A percentile compares a stretch with the other conserved stretches of the same genome.
Conservation (phyloP, 2,113 vertebrate genomes). For the Psophia crepitans region DNA sequence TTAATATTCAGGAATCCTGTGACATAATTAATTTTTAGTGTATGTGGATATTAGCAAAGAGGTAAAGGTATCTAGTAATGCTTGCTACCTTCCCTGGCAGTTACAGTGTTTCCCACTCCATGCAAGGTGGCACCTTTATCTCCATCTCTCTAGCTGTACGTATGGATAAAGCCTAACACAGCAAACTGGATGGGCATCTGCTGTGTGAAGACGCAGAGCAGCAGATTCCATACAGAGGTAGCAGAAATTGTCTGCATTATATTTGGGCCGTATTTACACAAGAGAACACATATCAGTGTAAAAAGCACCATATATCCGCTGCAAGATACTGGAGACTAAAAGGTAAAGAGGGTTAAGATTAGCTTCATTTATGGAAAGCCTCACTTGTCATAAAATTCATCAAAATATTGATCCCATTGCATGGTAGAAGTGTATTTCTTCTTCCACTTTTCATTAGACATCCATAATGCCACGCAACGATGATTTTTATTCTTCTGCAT, state of each 20-base stretch:
- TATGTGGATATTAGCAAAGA: background rate
- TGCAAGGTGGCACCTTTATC: background rate
- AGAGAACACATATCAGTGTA: fast-evolving
- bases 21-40: background rate
- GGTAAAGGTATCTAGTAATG: background rate
- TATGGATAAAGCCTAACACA: background rate
- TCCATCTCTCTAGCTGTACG: background rate
- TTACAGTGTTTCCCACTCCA: background rate
- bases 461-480: background rate
- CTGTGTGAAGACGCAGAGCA: background rate
- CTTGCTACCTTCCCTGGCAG: background rate
- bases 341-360: background rate
- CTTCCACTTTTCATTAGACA: background rate
- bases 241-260: background rate
- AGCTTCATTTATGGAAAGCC: background rate
- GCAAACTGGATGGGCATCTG: background rate
- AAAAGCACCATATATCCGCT: background rate
- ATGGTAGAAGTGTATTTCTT: background rate
- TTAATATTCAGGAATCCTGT: background rate
- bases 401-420: background rate
- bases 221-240: background rate
- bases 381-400: background rate
- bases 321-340: background rate
- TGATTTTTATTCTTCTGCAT: background rate
- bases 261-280: background rate